Conservation (phyloP, 2,797 vertebrate species). For the Geotrypetes seraphini region DNA sequence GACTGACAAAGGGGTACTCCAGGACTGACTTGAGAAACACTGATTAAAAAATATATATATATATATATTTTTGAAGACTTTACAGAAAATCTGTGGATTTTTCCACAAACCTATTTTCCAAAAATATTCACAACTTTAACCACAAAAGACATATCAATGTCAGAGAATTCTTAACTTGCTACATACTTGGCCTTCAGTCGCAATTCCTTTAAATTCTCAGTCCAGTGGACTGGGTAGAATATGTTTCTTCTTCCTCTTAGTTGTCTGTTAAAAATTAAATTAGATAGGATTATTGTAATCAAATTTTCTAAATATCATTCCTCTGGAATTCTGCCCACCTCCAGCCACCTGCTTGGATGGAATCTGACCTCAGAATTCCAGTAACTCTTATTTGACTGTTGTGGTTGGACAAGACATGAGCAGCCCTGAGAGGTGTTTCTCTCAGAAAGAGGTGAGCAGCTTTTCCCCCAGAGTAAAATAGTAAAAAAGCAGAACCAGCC, state of each 20-base stretch:
- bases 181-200: no score
- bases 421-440: conserved; percentile 23
- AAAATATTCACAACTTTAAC: no score
- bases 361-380: conserved; percentile 33
- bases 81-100: no score
- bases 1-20: no score
- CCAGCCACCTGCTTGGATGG: conserved; percentile 22
- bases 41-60: no score
- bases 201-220: no score
- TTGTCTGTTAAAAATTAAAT: neutral
- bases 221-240: no score
- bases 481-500: conserved; percentile 38
- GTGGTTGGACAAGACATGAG: conserved; percentile 16
- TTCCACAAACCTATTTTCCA: no score
- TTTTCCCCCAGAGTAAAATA: conserved; percentile 29
- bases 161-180: no score
- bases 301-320: conserved; percentile 12
- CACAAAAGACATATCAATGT: no score
- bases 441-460: conserved; percentile 40
- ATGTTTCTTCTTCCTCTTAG: conserved; percentile 1
- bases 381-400: conserved; percentile 12
- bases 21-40: no score
- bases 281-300: neutral
- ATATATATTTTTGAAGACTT: no score
- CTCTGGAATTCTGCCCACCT: conserved; percentile 3